Evolutionary conservation across 2,113 vertebrate genomes (phyloP).

Genomic region (Aptenodytes forsteri): DNA sequence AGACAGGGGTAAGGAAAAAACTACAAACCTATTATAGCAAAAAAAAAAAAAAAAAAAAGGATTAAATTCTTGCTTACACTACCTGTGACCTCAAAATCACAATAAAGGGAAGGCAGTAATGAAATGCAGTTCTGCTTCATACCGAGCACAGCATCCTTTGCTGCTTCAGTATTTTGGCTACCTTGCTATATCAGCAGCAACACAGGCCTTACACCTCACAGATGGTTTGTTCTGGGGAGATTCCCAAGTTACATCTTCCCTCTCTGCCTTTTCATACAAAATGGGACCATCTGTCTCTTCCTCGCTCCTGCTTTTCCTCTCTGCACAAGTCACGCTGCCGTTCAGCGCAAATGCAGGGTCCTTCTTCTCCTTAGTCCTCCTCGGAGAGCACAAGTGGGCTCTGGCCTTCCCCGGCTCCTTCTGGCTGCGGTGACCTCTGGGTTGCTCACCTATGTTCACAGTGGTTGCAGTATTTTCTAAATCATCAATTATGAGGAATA

Average conservation of each 20-base stretch:
- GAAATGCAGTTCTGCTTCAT: background rate
- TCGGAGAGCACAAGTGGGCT: accelerated
- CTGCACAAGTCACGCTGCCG: background rate
- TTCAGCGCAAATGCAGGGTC: background rate
- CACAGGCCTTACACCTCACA: conserved; percentile 25
- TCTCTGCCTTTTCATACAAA: conserved; percentile 62
- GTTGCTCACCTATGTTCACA: background rate
- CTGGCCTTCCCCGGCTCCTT: background rate
- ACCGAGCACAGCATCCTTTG: background rate
- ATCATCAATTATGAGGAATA: background rate
- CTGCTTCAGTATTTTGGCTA: conserved; percentile 31
- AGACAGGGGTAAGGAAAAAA: background rate
- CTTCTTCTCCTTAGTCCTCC: background rate
- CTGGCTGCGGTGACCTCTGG: background rate
- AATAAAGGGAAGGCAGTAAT: background rate
- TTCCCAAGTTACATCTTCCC: conserved; percentile 58
- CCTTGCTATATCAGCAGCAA: background rate
- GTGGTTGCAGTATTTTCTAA: background rate
- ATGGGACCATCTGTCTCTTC: conserved; percentile 55
- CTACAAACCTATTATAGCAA: background rate
- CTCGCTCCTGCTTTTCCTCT: background rate
- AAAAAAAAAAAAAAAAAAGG: background rate
- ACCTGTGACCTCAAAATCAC: background rate
- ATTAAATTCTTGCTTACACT: background rate
- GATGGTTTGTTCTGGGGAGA: conserved; percentile 66